Evolutionary conservation across 2,888 invertebrate genomes (phyloP).

Genomic region (Lymantria dispar): DNA sequence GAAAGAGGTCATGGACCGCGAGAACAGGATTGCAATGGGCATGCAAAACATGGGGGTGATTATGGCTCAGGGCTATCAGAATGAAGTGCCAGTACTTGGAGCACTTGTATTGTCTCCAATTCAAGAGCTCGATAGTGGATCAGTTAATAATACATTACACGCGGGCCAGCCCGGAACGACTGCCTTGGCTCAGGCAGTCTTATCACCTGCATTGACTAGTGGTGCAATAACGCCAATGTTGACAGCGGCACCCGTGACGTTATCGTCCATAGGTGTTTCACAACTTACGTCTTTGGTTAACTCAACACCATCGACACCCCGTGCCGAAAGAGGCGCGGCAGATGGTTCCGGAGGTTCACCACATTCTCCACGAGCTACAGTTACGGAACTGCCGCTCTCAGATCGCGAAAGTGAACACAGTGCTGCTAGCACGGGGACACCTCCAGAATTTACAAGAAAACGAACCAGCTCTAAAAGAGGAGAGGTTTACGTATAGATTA

Average conservation of each 20-base stretch:
- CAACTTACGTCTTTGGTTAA: conserved; percentile 81
- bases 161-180: conserved; percentile 88
- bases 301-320: conserved; percentile 74
- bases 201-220: conserved; percentile 75
- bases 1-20: conserved; percentile 89
- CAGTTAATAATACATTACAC: conserved; percentile 88
- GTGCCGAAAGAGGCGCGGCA: conserved; percentile 48
- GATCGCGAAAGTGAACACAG: conserved; percentile 63
- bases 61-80: conserved; percentile 85
- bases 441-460: conserved; percentile 54
- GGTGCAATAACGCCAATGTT: conserved; percentile 70
- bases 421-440: conserved; percentile 44
- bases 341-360: conserved; percentile 39
- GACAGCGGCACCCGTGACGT: conserved; percentile 73
- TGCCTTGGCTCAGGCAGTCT: conserved; percentile 90
- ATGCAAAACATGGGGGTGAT: conserved; percentile 85
- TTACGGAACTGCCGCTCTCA: conserved; percentile 50
- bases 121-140: conserved; percentile 90
- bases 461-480: conserved; percentile 65
- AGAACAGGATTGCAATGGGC: conserved; percentile 83
- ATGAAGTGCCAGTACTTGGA: conserved; percentile 88
- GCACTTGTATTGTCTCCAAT: conserved; percentile 91
- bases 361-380: conserved; percentile 42
- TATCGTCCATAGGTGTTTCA: conserved; percentile 83
- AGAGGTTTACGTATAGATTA: conserved; percentile 66